Percentiles rank a stretch among this genome's conserved stretches.
Evolutionary conservation across 2,888 invertebrate genomes (phyloP).

Genomic region (Petrolisthes manimaculis): DNA sequence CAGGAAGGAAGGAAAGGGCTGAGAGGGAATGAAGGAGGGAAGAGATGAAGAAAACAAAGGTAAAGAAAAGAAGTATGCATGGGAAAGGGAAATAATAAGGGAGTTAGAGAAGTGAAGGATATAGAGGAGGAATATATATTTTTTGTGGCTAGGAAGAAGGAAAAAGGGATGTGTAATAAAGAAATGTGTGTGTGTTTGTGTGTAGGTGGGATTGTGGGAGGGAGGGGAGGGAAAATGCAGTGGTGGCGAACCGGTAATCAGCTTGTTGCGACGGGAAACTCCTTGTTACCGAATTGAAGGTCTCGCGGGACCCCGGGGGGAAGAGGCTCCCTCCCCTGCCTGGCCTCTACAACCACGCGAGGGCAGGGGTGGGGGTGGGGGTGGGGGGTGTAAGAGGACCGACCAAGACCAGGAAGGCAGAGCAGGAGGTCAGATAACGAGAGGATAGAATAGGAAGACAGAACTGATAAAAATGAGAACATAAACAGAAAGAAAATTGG

Average conservation of each 20-base stretch:
- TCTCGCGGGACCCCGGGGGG: not conserved
- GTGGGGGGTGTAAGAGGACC: not conserved
- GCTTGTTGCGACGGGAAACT: conserved; percentile 18
- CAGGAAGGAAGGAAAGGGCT: not conserved
- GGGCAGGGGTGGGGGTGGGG: not conserved
- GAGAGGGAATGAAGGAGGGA: not conserved
- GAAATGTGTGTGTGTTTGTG: not conserved
- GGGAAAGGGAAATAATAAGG: not conserved
- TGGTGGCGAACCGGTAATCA: not conserved
- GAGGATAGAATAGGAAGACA: not conserved
- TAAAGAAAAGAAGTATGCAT: not conserved
- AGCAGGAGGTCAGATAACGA: not conserved
- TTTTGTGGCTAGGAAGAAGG: no score
- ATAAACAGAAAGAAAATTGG: not conserved
- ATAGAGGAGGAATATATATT: no score
- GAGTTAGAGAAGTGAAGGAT: not conserved
- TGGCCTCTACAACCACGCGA: not conserved
- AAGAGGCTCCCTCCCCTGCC: not conserved
- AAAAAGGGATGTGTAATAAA: no score
- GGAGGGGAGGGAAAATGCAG: not conserved
- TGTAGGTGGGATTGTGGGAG: not conserved
- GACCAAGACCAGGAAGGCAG: not conserved
- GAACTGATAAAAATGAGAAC: not conserved
- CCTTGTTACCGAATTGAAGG: conserved; percentile 18
- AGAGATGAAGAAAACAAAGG: not conserved